Conservation (phyloP, 2,113 vertebrate genomes). For the Planiliza haematocheilus region DNA sequence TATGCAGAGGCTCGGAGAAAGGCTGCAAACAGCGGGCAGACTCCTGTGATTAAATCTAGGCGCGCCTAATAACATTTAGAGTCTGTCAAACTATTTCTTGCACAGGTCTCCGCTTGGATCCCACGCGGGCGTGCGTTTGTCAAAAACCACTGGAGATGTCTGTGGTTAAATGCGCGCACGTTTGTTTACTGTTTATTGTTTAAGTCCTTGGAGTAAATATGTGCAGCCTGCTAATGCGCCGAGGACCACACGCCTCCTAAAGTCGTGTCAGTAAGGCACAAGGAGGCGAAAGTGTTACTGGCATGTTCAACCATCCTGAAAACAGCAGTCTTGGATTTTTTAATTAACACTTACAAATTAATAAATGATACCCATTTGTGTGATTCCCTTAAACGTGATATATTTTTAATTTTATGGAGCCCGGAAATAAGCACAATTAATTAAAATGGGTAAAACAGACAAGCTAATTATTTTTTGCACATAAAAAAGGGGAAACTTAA, state of each 20-base stretch:
- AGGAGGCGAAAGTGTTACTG: conserved; percentile 16
- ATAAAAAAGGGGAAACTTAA: neutral
- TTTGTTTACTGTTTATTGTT: conserved; percentile 45
- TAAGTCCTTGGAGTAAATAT: conserved; percentile 12
- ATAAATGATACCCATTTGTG: conserved; percentile 24
- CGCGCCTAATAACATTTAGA: conserved; percentile 66
- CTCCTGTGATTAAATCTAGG: conserved; percentile 69
- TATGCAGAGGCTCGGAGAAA: conserved; percentile 60
- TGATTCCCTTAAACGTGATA: conserved; percentile 19
- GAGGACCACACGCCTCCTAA: neutral
- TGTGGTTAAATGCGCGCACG: neutral
- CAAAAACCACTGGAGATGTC: neutral
- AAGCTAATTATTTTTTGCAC: conserved; percentile 9
- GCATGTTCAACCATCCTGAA: conserved; percentile 25
- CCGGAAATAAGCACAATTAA: conserved; percentile 30
- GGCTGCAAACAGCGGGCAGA: conserved; percentile 64
- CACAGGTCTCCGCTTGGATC: conserved; percentile 55
- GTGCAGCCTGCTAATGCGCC: neutral
- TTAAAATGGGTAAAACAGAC: conserved; percentile 22
- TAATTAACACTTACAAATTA: conserved; percentile 55
- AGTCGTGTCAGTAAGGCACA: neutral
- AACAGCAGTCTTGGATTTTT: conserved; percentile 7
- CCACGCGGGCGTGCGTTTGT: conserved; percentile 8
- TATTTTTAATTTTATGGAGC: conserved; percentile 14
- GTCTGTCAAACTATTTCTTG: conserved; percentile 60